Percentiles rank a stretch among this genome's conserved stretches.
phyloP scores from a whole-genome alignment of 2,888 invertebrate genomes.

The Encarsia formosa region DNA sequence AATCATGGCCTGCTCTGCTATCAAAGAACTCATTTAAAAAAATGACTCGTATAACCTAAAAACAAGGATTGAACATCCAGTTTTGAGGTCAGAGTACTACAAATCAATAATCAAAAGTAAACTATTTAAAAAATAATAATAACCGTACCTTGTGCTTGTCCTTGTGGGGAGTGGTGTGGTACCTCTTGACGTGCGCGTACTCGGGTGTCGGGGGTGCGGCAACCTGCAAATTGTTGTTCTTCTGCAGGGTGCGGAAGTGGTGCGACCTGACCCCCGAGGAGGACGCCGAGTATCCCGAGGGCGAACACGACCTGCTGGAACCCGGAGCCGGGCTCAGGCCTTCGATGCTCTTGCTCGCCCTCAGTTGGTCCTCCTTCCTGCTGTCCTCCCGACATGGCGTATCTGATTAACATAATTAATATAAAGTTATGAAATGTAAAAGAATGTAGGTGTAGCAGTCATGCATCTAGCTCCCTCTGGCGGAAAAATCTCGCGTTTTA shows the following conservation, averaged over 20 bases:
- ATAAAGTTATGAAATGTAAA: no score
- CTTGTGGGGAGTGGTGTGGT: slow-evolving; percentile 59
- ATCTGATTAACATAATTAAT: slow-evolving; percentile 5
- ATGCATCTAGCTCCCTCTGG: no score
- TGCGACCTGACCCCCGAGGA: slow-evolving; percentile 41
- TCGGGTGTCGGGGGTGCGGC: slow-evolving; percentile 48
- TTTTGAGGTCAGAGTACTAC: no score
- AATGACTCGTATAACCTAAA: no score
- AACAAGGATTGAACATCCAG: no score
- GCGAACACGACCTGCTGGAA: slow-evolving; percentile 13
- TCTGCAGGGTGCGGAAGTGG: slow-evolving; percentile 44
- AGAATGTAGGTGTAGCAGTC: no score
- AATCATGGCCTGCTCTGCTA: no score
- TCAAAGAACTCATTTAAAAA: no score
- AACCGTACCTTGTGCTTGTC: slow-evolving; percentile 62
- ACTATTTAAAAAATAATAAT: no score
- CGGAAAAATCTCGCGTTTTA: no score
- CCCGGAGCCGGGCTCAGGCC: slow-evolving; percentile 1
- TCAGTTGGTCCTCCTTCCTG: slow-evolving; percentile 11
- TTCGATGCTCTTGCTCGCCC: slow-evolving; percentile 8
- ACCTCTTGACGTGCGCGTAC: slow-evolving; percentile 55
- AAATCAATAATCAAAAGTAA: no score
- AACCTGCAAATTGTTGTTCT: slow-evolving; percentile 40
- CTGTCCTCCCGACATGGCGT: slow-evolving; percentile 14
- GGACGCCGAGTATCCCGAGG: background rate